phyloP scores from a whole-genome alignment of 2,888 invertebrate species.

The Dicycla oo region DNA sequence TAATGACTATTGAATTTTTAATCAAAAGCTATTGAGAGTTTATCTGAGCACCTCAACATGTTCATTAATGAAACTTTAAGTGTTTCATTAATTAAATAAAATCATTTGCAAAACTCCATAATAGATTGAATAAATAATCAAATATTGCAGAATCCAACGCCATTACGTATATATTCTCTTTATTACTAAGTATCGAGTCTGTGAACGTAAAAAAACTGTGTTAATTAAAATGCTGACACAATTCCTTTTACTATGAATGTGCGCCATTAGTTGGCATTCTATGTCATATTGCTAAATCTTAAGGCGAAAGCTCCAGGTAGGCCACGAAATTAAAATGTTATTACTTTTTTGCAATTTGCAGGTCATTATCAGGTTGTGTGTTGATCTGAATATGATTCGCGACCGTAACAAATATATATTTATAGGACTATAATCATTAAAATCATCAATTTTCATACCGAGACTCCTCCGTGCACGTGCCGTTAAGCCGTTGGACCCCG shows the following conservation, averaged over 20 bases:
- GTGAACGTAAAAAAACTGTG: conserved; percentile 64
- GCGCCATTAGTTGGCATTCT: conserved; percentile 57
- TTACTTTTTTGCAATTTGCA: too few species aligned
- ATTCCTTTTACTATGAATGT: conserved; percentile 67
- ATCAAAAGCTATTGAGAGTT: background rate
- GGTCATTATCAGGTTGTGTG: too few species aligned
- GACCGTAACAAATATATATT: too few species aligned
- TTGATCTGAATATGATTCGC: too few species aligned
- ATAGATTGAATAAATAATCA: conserved; percentile 30
- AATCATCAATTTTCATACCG: too few species aligned
- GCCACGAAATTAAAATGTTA: too few species aligned
- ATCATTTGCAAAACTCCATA: background rate
- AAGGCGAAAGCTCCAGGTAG: too few species aligned
- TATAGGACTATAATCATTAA: too few species aligned
- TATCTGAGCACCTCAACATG: background rate
- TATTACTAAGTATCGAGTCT: conserved; percentile 49
- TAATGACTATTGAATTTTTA: too few species aligned
- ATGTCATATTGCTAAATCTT: conserved; percentile 63
- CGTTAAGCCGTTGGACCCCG: too few species aligned
- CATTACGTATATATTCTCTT: conserved; percentile 43
- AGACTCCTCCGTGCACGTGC: too few species aligned
- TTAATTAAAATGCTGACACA: conserved; percentile 74
- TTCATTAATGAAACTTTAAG: background rate
- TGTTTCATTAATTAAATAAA: background rate
- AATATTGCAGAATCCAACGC: conserved; percentile 36